Evolutionary conservation across 2,888 invertebrate species (phyloP).

Genomic region (Tuberolachnus salignus): DNA sequence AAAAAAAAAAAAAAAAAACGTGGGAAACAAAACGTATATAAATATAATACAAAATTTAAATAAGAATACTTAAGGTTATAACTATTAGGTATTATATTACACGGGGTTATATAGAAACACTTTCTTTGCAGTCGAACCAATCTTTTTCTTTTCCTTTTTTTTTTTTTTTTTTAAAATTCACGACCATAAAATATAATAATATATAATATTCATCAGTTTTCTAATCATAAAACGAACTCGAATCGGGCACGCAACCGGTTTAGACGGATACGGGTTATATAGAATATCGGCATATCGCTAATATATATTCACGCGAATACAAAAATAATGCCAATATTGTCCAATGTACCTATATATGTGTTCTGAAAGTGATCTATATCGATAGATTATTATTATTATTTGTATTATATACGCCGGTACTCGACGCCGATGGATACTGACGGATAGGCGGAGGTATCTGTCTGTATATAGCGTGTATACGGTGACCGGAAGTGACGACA

Average conservation of each 20-base stretch:
- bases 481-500: conserved; percentile 29
- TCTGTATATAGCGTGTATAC: neutral
- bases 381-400: conserved; percentile 7
- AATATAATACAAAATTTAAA: too few species aligned
- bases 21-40: too few species aligned
- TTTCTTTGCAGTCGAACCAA: too few species aligned
- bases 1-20: too few species aligned
- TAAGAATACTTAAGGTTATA: too few species aligned
- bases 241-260: conserved; percentile 30
- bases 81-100: too few species aligned
- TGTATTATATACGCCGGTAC: too few species aligned
- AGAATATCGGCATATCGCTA: neutral
- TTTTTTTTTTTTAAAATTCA: too few species aligned
- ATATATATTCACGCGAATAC: conserved; percentile 31
- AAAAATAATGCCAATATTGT: neutral
- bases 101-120: too few species aligned
- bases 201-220: conserved; percentile 28
- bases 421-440: too few species aligned
- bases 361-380: conserved; percentile 49
- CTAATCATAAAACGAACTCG: conserved; percentile 41
- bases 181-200: conserved; percentile 12
- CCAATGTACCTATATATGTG: neutral
- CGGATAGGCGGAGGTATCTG: neutral
- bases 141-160: too few species aligned
- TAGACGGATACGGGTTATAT: conserved; percentile 30